These are phyloP conservation scores for Epinephelus moara DNA, from an alignment of 2,113 vertebrate genomes.

Conservation along the genomic window DNA sequence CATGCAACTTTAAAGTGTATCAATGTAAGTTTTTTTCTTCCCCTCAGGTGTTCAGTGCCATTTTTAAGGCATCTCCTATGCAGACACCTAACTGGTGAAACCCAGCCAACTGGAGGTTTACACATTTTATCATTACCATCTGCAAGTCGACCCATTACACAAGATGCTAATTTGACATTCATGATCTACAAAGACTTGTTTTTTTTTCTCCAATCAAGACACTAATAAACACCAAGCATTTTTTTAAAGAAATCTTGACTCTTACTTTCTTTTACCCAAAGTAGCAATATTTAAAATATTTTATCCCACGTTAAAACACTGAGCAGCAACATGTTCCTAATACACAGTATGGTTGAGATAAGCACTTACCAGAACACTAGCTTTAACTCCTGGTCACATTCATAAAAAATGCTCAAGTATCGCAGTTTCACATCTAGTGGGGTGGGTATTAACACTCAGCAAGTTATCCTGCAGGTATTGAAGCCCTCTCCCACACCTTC, in stretches of 20 bases:
- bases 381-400: constrained; percentile 62
- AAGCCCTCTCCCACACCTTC: constrained; percentile 64
- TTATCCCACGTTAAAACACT: constrained; percentile 26
- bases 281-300: constrained; percentile 9
- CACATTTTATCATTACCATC: not conserved
- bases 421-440: constrained; percentile 70
- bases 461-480: constrained; percentile 63
- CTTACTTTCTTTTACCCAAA: constrained; percentile 13
- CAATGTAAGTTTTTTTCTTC: not conserved
- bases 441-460: constrained; percentile 63
- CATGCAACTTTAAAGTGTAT: not conserved
- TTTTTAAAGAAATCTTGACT: not conserved
- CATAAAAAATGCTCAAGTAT: constrained; percentile 65
- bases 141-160: not conserved
- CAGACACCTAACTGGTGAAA: not conserved
- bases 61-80: not conserved
- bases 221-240: constrained; percentile 30
- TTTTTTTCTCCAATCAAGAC: not conserved
- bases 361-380: constrained; percentile 79
- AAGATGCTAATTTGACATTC: constrained; percentile 5
- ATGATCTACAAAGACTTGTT: not conserved
- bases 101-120: constrained; percentile 3
- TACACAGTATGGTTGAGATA: constrained; percentile 51
- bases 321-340: constrained; percentile 57
- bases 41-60: constrained; percentile 21